These are phyloP conservation scores for Dicrurus megarhynchus DNA, from an alignment of 2,113 vertebrate genomes.

Conservation along the genomic window DNA sequence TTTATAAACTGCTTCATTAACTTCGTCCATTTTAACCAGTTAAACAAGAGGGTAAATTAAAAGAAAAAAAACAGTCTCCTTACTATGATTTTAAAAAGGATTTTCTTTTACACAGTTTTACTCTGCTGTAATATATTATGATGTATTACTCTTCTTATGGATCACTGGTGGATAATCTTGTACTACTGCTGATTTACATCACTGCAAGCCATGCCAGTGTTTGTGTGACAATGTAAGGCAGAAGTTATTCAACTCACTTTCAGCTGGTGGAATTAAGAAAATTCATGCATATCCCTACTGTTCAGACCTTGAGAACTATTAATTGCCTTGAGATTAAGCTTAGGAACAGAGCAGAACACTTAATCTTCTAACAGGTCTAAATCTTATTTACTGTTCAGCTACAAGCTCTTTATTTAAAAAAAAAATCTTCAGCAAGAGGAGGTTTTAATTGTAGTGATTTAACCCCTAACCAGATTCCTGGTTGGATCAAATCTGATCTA, in stretches of 20 bases:
- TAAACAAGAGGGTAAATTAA: not conserved
- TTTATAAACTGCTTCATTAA: not conserved
- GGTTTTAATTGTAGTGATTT: not conserved
- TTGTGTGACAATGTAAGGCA: not conserved
- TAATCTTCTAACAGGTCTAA: constrained; percentile 53
- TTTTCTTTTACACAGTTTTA: not conserved
- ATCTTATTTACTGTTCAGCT: constrained; percentile 34
- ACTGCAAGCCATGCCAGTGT: not conserved
- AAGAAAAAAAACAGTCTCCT: not conserved
- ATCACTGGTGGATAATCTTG: not conserved
- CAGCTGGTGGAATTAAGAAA: constrained; percentile 23
- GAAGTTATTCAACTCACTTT: not conserved
- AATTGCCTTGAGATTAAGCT: constrained; percentile 39
- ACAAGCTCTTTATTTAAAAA: constrained; percentile 4
- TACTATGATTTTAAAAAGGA: not conserved
- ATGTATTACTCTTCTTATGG: not conserved
- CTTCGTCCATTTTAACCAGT: not conserved
- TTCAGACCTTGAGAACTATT: constrained; percentile 32
- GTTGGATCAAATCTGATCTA: not conserved
- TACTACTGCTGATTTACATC: not conserved
- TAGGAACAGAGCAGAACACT: constrained; percentile 48
- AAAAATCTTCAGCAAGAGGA: not conserved
- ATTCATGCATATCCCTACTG: not conserved
- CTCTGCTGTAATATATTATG: not conserved
- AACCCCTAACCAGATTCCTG: not conserved